phyloP scores from a whole-genome alignment of 2,113 vertebrate species.

The Brienomyrus brachyistius region DNA sequence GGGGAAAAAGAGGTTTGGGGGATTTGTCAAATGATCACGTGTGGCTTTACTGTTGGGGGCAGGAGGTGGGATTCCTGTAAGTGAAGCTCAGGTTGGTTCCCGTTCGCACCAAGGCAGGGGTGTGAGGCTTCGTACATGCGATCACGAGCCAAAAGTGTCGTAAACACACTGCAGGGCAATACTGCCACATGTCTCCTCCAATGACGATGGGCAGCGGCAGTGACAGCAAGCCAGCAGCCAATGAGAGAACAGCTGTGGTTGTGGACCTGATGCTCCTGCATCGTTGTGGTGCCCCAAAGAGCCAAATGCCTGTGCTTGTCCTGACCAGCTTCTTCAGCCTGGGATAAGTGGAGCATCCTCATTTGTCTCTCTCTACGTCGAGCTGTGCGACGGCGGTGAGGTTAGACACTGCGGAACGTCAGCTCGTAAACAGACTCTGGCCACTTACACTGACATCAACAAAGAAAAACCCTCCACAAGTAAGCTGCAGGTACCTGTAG shows the following conservation, averaged over 20 bases:
- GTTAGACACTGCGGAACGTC: not conserved
- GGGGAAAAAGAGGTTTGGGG: not conserved
- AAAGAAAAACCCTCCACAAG: not conserved
- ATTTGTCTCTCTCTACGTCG: not conserved
- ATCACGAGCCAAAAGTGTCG: not conserved
- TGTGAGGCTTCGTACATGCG: not conserved
- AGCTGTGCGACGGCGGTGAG: not conserved
- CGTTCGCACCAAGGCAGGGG: not conserved
- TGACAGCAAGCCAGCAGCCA: not conserved
- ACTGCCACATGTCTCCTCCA: not conserved
- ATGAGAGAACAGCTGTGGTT: not conserved
- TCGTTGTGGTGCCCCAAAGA: not conserved
- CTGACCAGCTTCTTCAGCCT: not conserved
- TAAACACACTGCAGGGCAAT: not conserved
- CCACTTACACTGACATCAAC: not conserved
- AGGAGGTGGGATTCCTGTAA: not conserved
- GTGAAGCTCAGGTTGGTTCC: not conserved
- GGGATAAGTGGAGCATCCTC: not conserved
- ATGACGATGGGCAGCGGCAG: not conserved
- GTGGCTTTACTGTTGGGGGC: not conserved
- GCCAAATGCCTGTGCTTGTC: not conserved
- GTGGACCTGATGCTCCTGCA: not conserved
- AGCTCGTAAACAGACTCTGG: not conserved
- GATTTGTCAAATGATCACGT: not conserved
- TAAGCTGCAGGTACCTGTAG: not conserved